phyloP scores from a whole-genome alignment of 2,113 vertebrate genomes.

The Azemiops feae region DNA sequence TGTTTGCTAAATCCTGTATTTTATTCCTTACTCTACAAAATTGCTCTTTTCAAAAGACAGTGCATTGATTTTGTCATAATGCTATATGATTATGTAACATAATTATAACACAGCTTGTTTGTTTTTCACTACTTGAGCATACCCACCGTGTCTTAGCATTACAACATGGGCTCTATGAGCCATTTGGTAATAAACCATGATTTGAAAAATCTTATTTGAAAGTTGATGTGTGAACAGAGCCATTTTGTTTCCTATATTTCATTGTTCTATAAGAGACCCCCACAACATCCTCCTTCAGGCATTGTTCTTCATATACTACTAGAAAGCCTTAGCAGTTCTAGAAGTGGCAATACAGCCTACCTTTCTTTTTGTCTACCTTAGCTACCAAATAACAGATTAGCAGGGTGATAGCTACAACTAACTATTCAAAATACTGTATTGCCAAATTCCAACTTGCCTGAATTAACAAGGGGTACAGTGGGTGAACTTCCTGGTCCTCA shows the following conservation, averaged over 20 bases:
- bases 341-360: neutral
- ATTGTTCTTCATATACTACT: neutral
- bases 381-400: neutral
- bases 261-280: neutral
- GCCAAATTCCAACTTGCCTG: neutral
- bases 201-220: neutral
- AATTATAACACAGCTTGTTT: neutral
- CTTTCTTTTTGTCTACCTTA: neutral
- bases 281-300: neutral
- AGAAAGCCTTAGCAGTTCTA: neutral
- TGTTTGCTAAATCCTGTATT: neutral
- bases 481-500: neutral
- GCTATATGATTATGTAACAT: neutral
- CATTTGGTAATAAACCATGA: neutral
- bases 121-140: neutral
- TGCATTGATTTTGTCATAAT: neutral
- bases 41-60: neutral
- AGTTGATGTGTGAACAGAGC: neutral
- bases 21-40: neutral
- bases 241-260: neutral
- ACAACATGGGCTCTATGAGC: neutral
- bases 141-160: neutral
- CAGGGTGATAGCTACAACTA: neutral
- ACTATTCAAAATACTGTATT: neutral
- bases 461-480: neutral